Conservation (phyloP, 2,888 invertebrate species). For the Caprella mutica region DNA sequence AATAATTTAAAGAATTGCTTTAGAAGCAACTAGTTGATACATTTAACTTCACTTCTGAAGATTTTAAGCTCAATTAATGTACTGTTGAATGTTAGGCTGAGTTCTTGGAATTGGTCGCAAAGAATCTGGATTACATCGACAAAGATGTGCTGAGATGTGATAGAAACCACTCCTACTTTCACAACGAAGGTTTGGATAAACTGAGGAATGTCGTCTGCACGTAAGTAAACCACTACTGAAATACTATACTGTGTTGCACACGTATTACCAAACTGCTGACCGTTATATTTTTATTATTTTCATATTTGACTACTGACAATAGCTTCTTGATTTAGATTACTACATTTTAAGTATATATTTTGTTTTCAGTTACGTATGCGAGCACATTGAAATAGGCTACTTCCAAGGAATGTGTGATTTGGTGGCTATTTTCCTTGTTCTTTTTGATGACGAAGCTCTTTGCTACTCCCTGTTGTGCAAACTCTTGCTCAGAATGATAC, state of each 20-base stretch:
- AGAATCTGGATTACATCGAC: conserved; percentile 87
- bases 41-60: too few species aligned
- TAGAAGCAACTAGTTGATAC: too few species aligned
- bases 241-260: too few species aligned
- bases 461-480: conserved; percentile 84
- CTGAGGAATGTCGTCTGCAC: conserved; percentile 91
- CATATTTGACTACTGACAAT: too few species aligned
- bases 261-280: background rate
- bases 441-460: conserved; percentile 80
- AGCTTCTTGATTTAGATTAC: too few species aligned
- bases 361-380: conserved; percentile 74
- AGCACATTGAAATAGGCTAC: conserved; percentile 84
- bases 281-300: background rate
- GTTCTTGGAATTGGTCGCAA: conserved; percentile 66
- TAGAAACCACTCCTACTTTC: conserved; percentile 86
- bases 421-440: conserved; percentile 80
- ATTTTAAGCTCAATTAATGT: too few species aligned
- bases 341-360: too few species aligned
- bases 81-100: too few species aligned
- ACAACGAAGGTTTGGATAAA: conserved; percentile 76
- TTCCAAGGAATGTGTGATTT: conserved; percentile 98
- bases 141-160: conserved; percentile 94
- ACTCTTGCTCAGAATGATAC: conserved; percentile 77
- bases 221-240: conserved; percentile 56
- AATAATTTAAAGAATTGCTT: too few species aligned